These are phyloP conservation scores for Sphaeridia pumilis DNA, from an alignment of 2,888 invertebrate species.

Conservation along the genomic window DNA sequence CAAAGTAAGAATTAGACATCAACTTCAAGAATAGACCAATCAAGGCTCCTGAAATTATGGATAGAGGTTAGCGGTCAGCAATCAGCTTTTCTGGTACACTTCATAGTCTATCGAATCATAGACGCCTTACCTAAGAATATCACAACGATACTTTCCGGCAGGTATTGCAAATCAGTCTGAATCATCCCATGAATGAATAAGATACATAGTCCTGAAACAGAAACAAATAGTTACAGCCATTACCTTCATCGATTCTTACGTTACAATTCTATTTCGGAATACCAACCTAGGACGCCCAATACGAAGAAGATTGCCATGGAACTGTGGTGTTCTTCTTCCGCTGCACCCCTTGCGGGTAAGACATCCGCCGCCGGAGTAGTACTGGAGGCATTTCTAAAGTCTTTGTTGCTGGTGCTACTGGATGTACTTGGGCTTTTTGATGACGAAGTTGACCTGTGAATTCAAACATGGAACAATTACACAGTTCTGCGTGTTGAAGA, in stretches of 20 bases:
- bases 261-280: no score
- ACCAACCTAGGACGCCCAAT: constrained; percentile 64
- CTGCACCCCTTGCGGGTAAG: constrained; percentile 18
- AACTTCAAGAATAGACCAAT: constrained; percentile 84
- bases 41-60: constrained; percentile 54
- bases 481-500: no score
- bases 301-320: constrained; percentile 98
- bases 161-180: constrained; percentile 87
- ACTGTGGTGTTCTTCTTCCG: constrained; percentile 87
- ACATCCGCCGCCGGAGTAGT: constrained; percentile 10
- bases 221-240: no score
- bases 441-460: neutral
- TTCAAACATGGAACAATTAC: neutral
- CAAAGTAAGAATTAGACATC: constrained; percentile 74
- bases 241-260: no score
- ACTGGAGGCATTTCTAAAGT: constrained; percentile 2
- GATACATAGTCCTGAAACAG: constrained; percentile 72
- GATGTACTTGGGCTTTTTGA: neutral
- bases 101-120: neutral
- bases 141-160: constrained; percentile 95
- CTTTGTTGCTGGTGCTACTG: neutral
- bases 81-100: no score
- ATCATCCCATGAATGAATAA: constrained; percentile 88
- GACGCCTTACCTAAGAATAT: constrained; percentile 58
- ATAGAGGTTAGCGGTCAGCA: no score